Evolutionary conservation across 2,888 invertebrate genomes (phyloP).

Genomic region (Pemphredon lugubris): DNA sequence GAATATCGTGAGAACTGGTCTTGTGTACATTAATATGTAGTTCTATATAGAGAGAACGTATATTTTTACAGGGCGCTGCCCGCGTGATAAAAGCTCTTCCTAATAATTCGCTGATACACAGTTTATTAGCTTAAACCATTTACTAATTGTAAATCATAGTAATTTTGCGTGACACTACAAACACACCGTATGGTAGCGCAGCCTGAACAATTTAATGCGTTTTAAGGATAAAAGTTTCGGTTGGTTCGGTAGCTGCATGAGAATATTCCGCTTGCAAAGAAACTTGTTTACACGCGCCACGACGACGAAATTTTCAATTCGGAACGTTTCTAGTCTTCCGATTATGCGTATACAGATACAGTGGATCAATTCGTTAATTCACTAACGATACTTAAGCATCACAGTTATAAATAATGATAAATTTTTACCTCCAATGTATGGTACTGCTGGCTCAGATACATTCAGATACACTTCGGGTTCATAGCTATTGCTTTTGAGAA

Average conservation of each 20-base stretch:
- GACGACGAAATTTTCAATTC: conserved; percentile 31
- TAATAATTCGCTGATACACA: conserved; percentile 75
- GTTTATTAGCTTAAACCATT: conserved; percentile 72
- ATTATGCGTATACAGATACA: conserved; percentile 25
- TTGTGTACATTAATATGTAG: conserved; percentile 65
- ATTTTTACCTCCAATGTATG: conserved; percentile 42
- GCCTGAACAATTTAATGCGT: conserved; percentile 55
- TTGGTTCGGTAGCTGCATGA: conserved; percentile 10
- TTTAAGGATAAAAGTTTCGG: not conserved
- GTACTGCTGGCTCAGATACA: conserved; percentile 52
- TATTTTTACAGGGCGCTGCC: conserved; percentile 80
- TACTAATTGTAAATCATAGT: conserved; percentile 58
- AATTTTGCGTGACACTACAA: conserved; percentile 43
- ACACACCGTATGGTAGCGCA: conserved; percentile 64
- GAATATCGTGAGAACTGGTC: conserved; percentile 58
- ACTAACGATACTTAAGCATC: conserved; percentile 40
- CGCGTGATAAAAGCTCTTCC: conserved; percentile 81
- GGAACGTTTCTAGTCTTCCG: conserved; percentile 47
- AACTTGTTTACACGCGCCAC: conserved; percentile 30
- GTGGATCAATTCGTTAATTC: conserved; percentile 23
- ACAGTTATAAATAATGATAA: conserved; percentile 37
- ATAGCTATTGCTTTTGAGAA: conserved; percentile 30
- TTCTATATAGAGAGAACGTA: conserved; percentile 75
- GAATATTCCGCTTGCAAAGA: not conserved
- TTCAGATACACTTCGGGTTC: conserved; percentile 21